These are phyloP conservation scores for Melanostoma scalare DNA, from an alignment of 2,888 invertebrate species.

Conservation along the genomic window DNA sequence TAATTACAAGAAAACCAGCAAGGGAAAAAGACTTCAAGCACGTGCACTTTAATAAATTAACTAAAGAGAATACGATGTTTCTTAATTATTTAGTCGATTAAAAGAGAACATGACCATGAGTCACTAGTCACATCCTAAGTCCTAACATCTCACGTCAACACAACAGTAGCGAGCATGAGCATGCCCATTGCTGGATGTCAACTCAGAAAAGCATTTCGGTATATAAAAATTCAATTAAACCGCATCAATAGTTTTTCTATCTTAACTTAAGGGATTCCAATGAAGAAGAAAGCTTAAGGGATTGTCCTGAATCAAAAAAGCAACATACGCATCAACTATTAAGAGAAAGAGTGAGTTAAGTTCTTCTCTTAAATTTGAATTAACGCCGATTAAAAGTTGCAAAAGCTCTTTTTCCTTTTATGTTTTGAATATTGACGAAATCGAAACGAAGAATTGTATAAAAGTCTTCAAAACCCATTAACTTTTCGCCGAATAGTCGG, in stretches of 20 bases:
- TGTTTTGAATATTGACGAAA: background rate
- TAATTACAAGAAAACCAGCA: slow-evolving; percentile 28
- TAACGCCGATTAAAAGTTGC: background rate
- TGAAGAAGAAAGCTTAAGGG: background rate
- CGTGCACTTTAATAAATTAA: slow-evolving; percentile 62
- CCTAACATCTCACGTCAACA: slow-evolving; percentile 22
- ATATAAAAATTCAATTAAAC: slow-evolving; percentile 62
- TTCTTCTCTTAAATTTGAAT: slow-evolving; percentile 12
- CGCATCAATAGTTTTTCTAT: slow-evolving; percentile 54
- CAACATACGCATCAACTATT: slow-evolving; percentile 22
- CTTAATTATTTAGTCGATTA: background rate
- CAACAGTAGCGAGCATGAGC: slow-evolving; percentile 62
- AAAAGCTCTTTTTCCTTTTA: slow-evolving; percentile 2
- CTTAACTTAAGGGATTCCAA: slow-evolving; percentile 12
- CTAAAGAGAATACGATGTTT: slow-evolving; percentile 10
- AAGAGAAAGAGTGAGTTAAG: background rate
- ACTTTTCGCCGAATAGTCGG: too few species aligned
- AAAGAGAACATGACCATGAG: slow-evolving; percentile 51
- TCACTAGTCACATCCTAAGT: too few species aligned
- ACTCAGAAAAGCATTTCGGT: slow-evolving; percentile 14
- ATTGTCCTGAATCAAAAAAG: slow-evolving; percentile 12
- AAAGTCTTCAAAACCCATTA: too few species aligned
- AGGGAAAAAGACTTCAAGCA: slow-evolving; percentile 34
- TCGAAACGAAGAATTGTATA: too few species aligned
- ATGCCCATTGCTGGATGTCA: slow-evolving; percentile 60